These are phyloP conservation scores for Neocrepidodera transversa DNA, from an alignment of 2,888 invertebrate genomes.

Conservation along the genomic window DNA sequence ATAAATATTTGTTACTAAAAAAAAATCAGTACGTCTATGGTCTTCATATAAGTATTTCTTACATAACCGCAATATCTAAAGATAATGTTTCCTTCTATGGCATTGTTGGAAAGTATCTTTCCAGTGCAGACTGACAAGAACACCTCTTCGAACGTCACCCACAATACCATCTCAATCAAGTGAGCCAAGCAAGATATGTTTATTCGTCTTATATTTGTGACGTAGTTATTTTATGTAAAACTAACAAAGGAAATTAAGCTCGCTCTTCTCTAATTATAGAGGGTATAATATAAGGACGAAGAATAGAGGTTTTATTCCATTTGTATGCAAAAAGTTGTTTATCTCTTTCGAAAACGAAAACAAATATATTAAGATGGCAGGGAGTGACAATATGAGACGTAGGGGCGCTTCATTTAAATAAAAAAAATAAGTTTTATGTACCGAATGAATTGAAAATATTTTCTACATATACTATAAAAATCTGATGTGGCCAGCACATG, in stretches of 20 bases:
- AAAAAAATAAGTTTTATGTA: no score
- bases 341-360: slow-evolving; percentile 9
- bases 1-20: no score
- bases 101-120: slow-evolving; percentile 57
- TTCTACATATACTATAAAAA: no score
- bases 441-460: no score
- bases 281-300: slow-evolving; percentile 1
- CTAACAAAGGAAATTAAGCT: slow-evolving; percentile 41
- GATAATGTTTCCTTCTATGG: slow-evolving; percentile 53
- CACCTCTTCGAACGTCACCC: slow-evolving; percentile 57
- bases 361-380: not conserved
- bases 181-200: slow-evolving; percentile 56
- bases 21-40: slow-evolving; percentile 6
- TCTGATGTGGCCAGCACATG: no score
- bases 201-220: slow-evolving; percentile 54
- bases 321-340: slow-evolving; percentile 14
- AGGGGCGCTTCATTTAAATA: no score
- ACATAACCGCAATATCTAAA: slow-evolving; percentile 40
- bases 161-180: slow-evolving; percentile 58
- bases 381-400: not conserved
- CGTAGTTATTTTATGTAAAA: slow-evolving; percentile 50
- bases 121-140: slow-evolving; percentile 60
- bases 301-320: slow-evolving; percentile 5
- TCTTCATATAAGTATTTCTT: slow-evolving; percentile 33
- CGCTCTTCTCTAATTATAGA: slow-evolving; percentile 21